phyloP scores from a whole-genome alignment of 2,888 invertebrate genomes.

The Tipula vernalis region DNA sequence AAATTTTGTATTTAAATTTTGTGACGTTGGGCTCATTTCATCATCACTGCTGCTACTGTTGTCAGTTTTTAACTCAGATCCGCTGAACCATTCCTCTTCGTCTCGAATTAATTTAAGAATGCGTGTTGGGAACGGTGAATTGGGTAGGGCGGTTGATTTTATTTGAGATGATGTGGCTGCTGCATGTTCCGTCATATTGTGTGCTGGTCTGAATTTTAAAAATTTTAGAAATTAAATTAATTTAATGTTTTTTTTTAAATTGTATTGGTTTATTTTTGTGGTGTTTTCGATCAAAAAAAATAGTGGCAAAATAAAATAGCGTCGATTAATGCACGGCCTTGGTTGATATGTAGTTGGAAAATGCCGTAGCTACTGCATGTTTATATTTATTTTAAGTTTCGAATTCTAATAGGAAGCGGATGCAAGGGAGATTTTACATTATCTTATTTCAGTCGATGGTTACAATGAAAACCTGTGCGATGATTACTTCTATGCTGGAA shows the following conservation, averaged over 20 bases:
- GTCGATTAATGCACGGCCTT: not conserved
- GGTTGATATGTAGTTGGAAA: not conserved
- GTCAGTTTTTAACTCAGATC: constrained; percentile 18
- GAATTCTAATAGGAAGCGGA: no score
- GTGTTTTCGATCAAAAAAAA: not conserved
- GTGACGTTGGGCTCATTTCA: constrained; percentile 9
- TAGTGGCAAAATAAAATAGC: not conserved
- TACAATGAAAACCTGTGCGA: no score
- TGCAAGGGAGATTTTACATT: no score
- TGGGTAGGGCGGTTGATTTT: not conserved
- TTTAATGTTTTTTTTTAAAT: not conserved
- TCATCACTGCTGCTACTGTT: constrained; percentile 17
- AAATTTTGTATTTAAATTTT: not conserved
- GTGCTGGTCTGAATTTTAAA: not conserved
- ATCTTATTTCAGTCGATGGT: no score
- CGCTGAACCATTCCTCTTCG: constrained; percentile 26
- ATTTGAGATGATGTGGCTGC: not conserved
- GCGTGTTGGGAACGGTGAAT: not conserved
- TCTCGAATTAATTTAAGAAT: constrained; percentile 34
- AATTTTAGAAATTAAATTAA: not conserved
- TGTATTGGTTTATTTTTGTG: not conserved
- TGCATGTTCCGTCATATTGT: not conserved
- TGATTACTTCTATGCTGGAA: no score
- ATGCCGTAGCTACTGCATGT: not conserved
- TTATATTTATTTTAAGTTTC: no score